Base-by-base conservation (phyloP, 2,797 vertebrate genomes). In the Paedocypris micromegethes region DNA sequence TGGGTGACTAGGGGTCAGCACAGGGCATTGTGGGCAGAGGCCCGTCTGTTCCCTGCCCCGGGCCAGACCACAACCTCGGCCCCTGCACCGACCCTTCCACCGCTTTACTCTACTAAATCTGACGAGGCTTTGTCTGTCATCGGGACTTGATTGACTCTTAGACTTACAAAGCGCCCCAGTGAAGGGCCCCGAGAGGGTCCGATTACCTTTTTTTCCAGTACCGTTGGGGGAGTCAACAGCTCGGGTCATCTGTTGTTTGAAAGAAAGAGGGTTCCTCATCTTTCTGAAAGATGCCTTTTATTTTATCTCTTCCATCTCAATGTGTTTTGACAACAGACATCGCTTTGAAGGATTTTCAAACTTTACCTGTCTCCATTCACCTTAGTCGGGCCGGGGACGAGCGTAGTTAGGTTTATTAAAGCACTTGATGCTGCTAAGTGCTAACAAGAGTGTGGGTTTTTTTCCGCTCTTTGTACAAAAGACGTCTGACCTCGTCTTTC, bases 91-190 rank as follows among this genome's bases (percentile, higher is more conserved):
- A 88, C 84, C 87, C 81, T 80, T 66, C 70, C 70, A 58, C 55
- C 73, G 37, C 81, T 80, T 86, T 85, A 83, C 84, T 83, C 82
- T 81, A 74, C 79, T 84, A 84, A 86, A 86, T 86, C 77, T 80
- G 82, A 85, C 82, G 80, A 83, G 86, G 84, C 86, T 84, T 80
- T 80, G 84, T 90, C 90, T 90, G 88, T 89, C 88, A 89, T 84
- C 86, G 53, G 76, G 69, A 79, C 79, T 73, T 84, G 88, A 90
- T 88, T 87, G 88, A 86, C 82, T 86, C 87, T 86, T 81, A 86
- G 80, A 81, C 79, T 57, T 83, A 89, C 86, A 87, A 89, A 88
- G 86, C 82, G 83, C 76, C 85, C 84, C 82, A 78, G 80, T 86
- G 82, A 84, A 86, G 83, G 82, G 83, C 68, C 67, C 53, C 51